Percentiles rank a stretch among this genome's conserved stretches.
Conservation (phyloP, 2,113 vertebrate species). For the Lathamus discolor region DNA sequence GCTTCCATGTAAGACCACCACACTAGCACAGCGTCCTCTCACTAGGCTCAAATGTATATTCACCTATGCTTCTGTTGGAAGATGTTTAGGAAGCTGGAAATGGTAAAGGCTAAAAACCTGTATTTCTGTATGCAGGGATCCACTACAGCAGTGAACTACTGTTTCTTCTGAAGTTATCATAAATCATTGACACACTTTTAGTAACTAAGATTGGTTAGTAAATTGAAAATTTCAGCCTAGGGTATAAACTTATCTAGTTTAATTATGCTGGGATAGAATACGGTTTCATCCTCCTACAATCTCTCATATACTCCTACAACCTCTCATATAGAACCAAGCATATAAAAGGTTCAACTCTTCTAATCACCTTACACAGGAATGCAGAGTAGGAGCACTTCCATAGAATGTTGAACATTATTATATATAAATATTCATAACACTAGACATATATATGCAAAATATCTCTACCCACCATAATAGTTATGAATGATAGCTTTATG, state of each 20-base stretch:
- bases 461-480: background rate
- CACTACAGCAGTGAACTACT: background rate
- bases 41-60: rapidly evolving
- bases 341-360: background rate
- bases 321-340: background rate
- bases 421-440: background rate
- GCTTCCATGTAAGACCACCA: background rate
- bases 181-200: background rate
- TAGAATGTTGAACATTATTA: background rate
- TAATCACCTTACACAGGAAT: background rate
- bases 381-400: background rate
- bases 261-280: background rate
- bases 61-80: background rate
- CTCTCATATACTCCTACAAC: background rate
- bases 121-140: background rate
- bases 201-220: background rate
- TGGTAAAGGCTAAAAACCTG: background rate
- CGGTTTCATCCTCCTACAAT: background rate
- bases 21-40: background rate
- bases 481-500: background rate
- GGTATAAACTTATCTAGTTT: background rate
- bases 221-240: background rate
- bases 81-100: background rate
- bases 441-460: background rate
- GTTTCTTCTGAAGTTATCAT: background rate